Base-by-base conservation (phyloP, 2,113 vertebrate species). In the Tricholaema leucomelas region DNA sequence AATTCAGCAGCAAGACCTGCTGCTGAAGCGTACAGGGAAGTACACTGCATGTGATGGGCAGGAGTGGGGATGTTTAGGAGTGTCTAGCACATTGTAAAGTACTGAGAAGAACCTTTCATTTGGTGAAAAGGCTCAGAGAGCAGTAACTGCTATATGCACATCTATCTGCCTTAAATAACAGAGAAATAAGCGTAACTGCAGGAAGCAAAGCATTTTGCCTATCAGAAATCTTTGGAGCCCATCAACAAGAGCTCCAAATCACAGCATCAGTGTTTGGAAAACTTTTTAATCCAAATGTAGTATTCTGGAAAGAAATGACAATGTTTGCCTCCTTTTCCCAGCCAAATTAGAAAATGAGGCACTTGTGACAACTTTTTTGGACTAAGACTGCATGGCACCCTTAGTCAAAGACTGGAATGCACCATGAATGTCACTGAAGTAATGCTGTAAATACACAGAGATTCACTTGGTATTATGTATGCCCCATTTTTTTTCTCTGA, bases 1-100 rank as follows among this genome's bases (percentile, higher is more conserved):
- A 72, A 81, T 28, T 71, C 65, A 81, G 69, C 52, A 77, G 33
- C 65, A 67, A 71, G 42, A 44, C 10, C 25, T 31, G 21, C 40
- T 23, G 33, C 28, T 30, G 81, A 83, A 88, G 24, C 23, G 30
- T 40, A 48, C 35, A 25, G 21, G 40, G 27, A 17, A 63, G 44
- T 35, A 52, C 19, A 28, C 0, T 14, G n/a, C 14, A 7, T 5
- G 7, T 11, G 21, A 7, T 17, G 12, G 27, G 21, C 10, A 3
- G 6, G 14, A 60, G 25, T 3, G 3, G 17, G 8, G 7, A 10
- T 4, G 21, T 12, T 35, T 52, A 33, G 18, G 31, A 6, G 23
- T 31, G 17, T 35, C 44, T 8, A 42, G 25, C 20, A 80, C 25
- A n/a, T 5, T 52, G 48, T 6, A 17, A 9, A 33, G 3, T 12